Base-by-base conservation (phyloP, 1,140 invertebrate species). In the Lucilia cuprina region DNA sequence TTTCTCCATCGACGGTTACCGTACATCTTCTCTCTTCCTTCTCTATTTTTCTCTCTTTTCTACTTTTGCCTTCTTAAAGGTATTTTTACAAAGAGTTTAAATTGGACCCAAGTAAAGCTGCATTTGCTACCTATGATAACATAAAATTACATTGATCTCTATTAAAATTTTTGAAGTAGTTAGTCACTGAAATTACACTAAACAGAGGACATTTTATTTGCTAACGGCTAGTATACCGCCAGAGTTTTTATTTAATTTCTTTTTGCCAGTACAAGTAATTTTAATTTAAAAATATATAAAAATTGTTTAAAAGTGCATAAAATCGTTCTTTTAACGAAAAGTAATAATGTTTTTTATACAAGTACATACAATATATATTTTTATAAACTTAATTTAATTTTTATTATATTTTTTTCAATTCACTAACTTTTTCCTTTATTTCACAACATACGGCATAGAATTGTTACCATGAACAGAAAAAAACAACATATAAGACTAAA, bases 221-320 rank as follows among this genome's bases (percentile, higher is more conserved):
- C n/a, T n/a, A n/a, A n/a, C n/a, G n/a, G n/a, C n/a, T n/a, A n/a
- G 41, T 41, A 5, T 41, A 10, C 41, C 5, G 41, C 5, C 41
- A 41, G 0, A 41, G 41, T 87, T 87, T 86, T 85, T 85, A 85
- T 85, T 87, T 87, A 86, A 86, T 88, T 88, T 87, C 3, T 30
- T 30, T 30, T 30, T 30, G 1, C 25, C 25, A 30, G 25, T 30
- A 30, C 3, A 30, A 30, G 13, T 12, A 87, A 87, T 87, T 87
- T 82, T 34, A 75, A 87, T 87, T 87, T 82, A 30, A 75, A 85
- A 85, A 86, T 85, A 85, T 85, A 88, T n/a, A 89, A 84, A 86
- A 87, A 86, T 82, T 88, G 88, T 86, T 89, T 87, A 89, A 89
- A 86, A 87, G 87, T 86, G 88, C 88, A 89, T 89, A 86, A 89